Base-by-base conservation (phyloP, 2,797 vertebrate genomes). In the Sebastes umbrosus region DNA sequence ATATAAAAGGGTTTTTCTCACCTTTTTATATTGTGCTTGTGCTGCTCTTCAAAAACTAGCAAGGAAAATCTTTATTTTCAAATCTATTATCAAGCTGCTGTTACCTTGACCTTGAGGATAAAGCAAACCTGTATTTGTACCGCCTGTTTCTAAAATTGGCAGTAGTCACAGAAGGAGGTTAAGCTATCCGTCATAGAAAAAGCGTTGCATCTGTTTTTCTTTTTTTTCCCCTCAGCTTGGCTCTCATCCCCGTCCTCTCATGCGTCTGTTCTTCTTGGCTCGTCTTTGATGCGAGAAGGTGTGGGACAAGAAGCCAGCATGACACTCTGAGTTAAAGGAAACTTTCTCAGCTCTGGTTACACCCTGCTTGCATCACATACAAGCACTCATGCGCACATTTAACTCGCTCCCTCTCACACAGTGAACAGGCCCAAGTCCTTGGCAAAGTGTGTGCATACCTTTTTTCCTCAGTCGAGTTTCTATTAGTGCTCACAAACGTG, bases 311-410 rank as follows among this genome's bases (percentile, higher is more conserved):
- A 60, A 82, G 75, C 31, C 82, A 65, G 68, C 66, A 32, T 72
- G 80, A 65, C 82, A 65, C 59, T 73, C 66, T 43, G 39, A 79
- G 82, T 77, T 67, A 59, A 84, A 87, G 73, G 73, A 80, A 85
- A 70, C 86, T 88, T 50, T 66, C 74, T 66, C 43, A 12, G 29
- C 65, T 60, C 24, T 10, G 22, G 76, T 90, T 90, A 52, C 87
- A 77, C 73, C 63, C 80, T 58, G 65, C 77, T 90, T 93, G 79
- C 88, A 89, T 89, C 86, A 88, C 71, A 66, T 5, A 58, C 63
- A 50, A 55, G 22, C 62, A 31, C 58, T 24, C 12, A 12, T 58
- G 18, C 31, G 10, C 72, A 24, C 58, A 34, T 70, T 74, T 58
- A 72, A 78, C 63, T 29, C 11, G 18, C 66, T 78, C 36, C n/a